Evolutionary conservation across 2,888 invertebrate genomes (phyloP).

Genomic region (Exephanes ischioxanthus): DNA sequence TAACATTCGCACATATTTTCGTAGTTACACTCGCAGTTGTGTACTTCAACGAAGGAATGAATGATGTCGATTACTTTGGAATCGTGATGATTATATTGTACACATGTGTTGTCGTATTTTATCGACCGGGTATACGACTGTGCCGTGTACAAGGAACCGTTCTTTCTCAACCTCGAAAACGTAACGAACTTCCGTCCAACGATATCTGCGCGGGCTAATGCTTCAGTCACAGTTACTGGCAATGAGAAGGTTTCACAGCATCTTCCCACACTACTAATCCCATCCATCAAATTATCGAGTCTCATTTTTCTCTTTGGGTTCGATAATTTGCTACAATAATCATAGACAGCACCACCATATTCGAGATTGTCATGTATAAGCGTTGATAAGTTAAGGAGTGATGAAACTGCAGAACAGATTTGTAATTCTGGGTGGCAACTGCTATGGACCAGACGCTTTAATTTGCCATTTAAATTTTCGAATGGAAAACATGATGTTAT

Average conservation of each 20-base stretch:
- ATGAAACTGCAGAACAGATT: slow-evolving; percentile 42
- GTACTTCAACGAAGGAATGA: slow-evolving; percentile 28
- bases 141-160: slow-evolving; percentile 31
- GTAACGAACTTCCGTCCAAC: background rate
- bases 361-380: slow-evolving; percentile 22
- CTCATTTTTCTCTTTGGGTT: slow-evolving; percentile 20
- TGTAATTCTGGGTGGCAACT: slow-evolving; percentile 44
- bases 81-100: background rate
- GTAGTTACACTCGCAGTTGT: slow-evolving; percentile 25
- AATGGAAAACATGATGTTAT: slow-evolving; percentile 45
- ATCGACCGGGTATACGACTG: slow-evolving; percentile 16
- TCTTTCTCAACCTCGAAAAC: slow-evolving; percentile 43
- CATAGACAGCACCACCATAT: slow-evolving; percentile 1
- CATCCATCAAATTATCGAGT: background rate
- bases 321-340: slow-evolving; percentile 33
- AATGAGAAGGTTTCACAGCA: background rate
- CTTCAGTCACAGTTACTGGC: background rate
- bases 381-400: background rate
- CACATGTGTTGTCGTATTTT: slow-evolving; percentile 26
- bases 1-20: slow-evolving; percentile 28
- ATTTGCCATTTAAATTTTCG: slow-evolving; percentile 44
- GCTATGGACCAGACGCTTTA: slow-evolving; percentile 39
- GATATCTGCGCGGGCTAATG: slow-evolving; percentile 11
- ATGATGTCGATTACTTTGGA: slow-evolving; percentile 22
- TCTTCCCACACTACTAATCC: background rate